Evolutionary conservation across 2,113 vertebrate genomes (phyloP).

Genomic region (Daphoenositta chrysoptera): DNA sequence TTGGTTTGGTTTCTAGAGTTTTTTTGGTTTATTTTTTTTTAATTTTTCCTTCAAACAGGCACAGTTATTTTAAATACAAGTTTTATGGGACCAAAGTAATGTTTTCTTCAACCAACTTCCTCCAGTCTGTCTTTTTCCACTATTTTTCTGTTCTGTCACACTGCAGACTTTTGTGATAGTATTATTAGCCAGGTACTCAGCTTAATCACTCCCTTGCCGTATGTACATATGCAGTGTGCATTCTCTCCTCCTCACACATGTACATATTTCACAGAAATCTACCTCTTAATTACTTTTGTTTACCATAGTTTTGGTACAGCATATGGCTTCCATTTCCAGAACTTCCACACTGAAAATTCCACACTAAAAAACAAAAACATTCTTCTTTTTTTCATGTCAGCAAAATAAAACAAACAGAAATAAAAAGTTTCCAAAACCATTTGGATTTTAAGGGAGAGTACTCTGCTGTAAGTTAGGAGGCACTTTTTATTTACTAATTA

Average conservation of each 20-base stretch:
- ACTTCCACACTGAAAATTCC: neutral
- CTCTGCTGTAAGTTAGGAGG: neutral
- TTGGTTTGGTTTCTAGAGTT: neutral
- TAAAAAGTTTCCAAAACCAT: neutral
- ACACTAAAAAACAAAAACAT: neutral
- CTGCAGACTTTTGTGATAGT: neutral
- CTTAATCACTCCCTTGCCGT: neutral
- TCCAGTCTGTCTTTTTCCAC: neutral
- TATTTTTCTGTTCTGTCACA: neutral
- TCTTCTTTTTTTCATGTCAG: neutral
- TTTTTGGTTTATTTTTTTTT: neutral
- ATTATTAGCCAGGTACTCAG: neutral
- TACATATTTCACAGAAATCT: neutral
- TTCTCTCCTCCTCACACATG: neutral
- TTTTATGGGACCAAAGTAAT: neutral
- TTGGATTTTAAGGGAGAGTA: neutral
- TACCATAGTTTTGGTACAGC: neutral
- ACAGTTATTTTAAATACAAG: neutral
- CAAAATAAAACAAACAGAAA: neutral
- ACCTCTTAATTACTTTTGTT: constrained; percentile 26
- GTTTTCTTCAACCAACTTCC: neutral
- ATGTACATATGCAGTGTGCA: neutral
- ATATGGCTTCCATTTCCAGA: constrained; percentile 24
- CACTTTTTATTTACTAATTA: neutral
- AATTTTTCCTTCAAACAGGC: neutral